Evolutionary conservation across 2,888 invertebrate genomes (phyloP).

Genomic region (Parnassius smintheus): DNA sequence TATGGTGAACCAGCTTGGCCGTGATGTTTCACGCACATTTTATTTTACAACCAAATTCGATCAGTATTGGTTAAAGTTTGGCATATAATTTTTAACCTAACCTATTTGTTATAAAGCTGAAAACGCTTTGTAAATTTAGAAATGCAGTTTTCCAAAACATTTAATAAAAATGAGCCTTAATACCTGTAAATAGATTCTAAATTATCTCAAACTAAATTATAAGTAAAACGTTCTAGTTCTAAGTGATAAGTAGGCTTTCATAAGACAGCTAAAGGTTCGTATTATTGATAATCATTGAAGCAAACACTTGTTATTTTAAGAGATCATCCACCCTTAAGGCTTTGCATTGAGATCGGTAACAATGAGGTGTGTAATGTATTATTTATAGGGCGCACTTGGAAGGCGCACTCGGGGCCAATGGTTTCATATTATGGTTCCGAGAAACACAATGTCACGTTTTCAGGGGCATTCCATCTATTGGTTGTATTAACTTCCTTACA

Average conservation of each 20-base stretch:
- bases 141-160: not conserved
- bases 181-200: not conserved
- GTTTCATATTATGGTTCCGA: constrained; percentile 48
- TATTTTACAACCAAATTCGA: constrained; percentile 57
- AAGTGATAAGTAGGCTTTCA: constrained; percentile 61
- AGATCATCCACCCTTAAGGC: constrained; percentile 80
- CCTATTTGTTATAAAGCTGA: constrained; percentile 2
- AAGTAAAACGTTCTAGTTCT: constrained; percentile 33
- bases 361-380: constrained; percentile 78
- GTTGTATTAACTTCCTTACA: constrained; percentile 35
- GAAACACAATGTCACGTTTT: constrained; percentile 44
- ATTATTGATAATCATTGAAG: constrained; percentile 81
- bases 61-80: constrained; percentile 32
- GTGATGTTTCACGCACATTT: constrained; percentile 78
- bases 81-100: constrained; percentile 35
- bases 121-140: constrained; percentile 25
- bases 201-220: constrained; percentile 24
- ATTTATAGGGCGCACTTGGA: constrained; percentile 78
- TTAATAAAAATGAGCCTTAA: constrained; percentile 31
- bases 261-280: constrained; percentile 76
- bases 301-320: constrained; percentile 82
- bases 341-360: constrained; percentile 66
- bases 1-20: constrained; percentile 79
- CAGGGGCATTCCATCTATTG: constrained; percentile 64
- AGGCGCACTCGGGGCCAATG: constrained; percentile 68